Base-by-base conservation (phyloP, 2,888 invertebrate species). In the Sylvicola fuscatus region DNA sequence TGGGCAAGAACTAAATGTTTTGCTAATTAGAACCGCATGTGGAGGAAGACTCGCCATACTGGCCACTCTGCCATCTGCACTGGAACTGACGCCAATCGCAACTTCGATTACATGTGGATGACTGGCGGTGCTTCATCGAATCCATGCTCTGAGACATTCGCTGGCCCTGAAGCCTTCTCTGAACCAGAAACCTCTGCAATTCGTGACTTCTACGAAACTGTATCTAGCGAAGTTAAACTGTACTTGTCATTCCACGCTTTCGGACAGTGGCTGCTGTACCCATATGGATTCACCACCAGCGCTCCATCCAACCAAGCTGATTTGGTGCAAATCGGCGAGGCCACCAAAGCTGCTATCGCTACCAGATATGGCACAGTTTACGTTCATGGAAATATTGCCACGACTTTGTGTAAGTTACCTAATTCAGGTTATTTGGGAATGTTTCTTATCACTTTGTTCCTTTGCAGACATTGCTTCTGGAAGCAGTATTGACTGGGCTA, bases 21-120 rank as follows among this genome's bases (percentile, higher is more conserved):
- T 8, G 21, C 21, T 21, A 6, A 21, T 21, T 32, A 72, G 71
- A 59, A 65, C 41, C 67, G 80, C 38, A 41, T 77, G 47, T 80
- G 79, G 79, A 62, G 79, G 12, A 79, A 79, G 48, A 78, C 73
- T 5, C 57, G 70, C 35, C 15, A 16, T 7, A 63, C 52, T 35
- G 58, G 55, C 36, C 63, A 63, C 27, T 62, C 55, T 8, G 30
- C 35, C 0, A 33, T 33, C 10, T 69, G 75, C 43, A 52, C 53
- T 39, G 83, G 83, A 3, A 68, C 70, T 1, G 83, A 84, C 53
- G 68, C 77, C 1, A 84, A 84, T 50, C 66, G 83, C 40, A 83
- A 83, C 51, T 83, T 76, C 72, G 72, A 64, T 40, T 70, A 63
- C 47, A 66, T 68, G 42, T 79, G 77, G 77, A 62, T 67, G 41